Percentiles rank a stretch among this genome's conserved stretches.
These are phyloP conservation scores for Chroicocephalus ridibundus DNA, from an alignment of 2,113 vertebrate species.

Conservation along the genomic window DNA sequence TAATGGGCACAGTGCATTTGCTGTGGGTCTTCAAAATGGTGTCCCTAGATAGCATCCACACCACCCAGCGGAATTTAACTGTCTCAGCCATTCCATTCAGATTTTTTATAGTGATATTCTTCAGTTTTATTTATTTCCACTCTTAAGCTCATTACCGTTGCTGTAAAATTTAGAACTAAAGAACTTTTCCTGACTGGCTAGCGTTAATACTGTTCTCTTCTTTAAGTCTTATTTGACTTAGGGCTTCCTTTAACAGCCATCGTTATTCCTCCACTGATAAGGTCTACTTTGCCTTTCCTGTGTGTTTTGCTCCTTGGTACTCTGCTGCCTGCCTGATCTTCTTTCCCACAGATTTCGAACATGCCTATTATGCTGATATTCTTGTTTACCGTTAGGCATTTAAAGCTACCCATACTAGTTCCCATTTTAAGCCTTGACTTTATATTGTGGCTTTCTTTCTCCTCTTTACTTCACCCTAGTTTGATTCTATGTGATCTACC, in stretches of 20 bases:
- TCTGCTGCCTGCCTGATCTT: not conserved
- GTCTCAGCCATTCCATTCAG: not conserved
- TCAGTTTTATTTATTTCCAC: not conserved
- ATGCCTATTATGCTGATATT: not conserved
- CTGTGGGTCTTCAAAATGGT: not conserved
- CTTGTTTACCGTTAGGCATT: not conserved
- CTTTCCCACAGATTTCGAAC: not conserved
- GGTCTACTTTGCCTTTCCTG: not conserved
- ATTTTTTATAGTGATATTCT: not conserved
- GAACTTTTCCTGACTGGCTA: not conserved
- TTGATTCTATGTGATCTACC: not conserved
- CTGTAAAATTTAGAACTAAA: not conserved
- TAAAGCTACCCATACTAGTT: not conserved
- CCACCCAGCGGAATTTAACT: not conserved
- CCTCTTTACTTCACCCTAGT: not conserved
- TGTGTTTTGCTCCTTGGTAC: not conserved
- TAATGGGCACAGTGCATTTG: not conserved
- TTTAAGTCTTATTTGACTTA: not conserved
- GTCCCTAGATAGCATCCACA: not conserved
- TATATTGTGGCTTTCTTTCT: not conserved
- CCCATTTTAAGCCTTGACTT: not conserved
- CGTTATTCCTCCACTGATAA: not conserved
- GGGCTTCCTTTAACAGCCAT: not conserved
- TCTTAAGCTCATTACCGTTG: not conserved
- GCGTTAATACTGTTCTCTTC: not conserved